Evolutionary conservation across 2,888 invertebrate species (phyloP).

Genomic region (Rhopalosiphum nymphaeae): DNA sequence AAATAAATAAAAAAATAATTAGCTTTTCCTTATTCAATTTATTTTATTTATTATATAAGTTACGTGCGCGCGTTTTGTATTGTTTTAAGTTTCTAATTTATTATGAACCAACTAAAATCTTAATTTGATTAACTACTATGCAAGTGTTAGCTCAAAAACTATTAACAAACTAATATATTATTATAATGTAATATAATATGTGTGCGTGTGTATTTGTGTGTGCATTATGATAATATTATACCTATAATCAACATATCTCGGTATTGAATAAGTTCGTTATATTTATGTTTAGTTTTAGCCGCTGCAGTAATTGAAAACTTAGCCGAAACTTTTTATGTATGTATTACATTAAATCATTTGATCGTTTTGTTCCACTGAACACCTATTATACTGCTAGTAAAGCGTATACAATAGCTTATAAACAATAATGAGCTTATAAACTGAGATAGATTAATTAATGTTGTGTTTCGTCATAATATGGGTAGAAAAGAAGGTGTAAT

Average conservation of each 20-base stretch:
- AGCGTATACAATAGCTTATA: neutral
- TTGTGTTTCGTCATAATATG: neutral
- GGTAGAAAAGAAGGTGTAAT: neutral
- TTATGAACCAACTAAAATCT: neutral
- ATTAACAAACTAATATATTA: slow-evolving; percentile 11
- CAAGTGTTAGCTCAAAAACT: slow-evolving; percentile 38
- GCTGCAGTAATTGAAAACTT: neutral
- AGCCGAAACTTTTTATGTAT: neutral
- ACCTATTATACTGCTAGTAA: neutral
- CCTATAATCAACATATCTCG: neutral
- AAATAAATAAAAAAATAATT: slow-evolving; percentile 10
- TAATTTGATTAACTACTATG: slow-evolving; percentile 36
- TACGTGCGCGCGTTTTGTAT: neutral
- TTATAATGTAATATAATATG: neutral
- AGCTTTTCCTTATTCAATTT: neutral
- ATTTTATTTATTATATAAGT: neutral
- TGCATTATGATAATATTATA: neutral
- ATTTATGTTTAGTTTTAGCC: neutral
- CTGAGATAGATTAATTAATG: neutral
- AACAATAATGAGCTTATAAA: neutral
- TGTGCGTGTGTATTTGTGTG: too few relatives aligned
- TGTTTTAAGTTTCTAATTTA: slow-evolving; percentile 35
- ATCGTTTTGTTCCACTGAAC: neutral
- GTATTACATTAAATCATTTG: neutral
- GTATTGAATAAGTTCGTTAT: neutral